Percentiles rank a stretch among this genome's conserved stretches.
phyloP scores from a whole-genome alignment of 2,888 invertebrate genomes.

The Microctonus brassicae region DNA sequence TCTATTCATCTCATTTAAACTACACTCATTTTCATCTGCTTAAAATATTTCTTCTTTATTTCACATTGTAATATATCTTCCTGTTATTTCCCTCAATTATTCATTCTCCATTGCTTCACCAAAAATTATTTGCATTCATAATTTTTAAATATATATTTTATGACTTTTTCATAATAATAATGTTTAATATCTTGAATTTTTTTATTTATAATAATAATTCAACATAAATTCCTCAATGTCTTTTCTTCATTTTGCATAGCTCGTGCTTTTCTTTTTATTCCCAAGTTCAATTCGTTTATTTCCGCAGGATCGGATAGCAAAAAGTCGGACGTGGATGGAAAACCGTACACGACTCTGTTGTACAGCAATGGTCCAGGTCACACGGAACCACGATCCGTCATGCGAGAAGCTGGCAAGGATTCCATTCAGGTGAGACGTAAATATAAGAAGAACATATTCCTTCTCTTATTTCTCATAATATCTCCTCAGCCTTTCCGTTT shows the following conservation, averaged over 20 bases:
- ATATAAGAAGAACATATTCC: slow-evolving; percentile 32
- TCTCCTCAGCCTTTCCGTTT: too few relatives aligned
- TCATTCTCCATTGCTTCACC: too few relatives aligned
- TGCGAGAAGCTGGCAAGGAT: slow-evolving; percentile 68
- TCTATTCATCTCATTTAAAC: background rate
- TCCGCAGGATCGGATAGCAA: slow-evolving; percentile 80
- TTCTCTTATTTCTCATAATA: background rate
- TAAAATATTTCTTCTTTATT: background rate
- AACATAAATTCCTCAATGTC: background rate
- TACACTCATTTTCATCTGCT: background rate
- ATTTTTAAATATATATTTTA: slow-evolving; percentile 2
- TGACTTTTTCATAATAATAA: slow-evolving; percentile 1
- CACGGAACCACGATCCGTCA: slow-evolving; percentile 75
- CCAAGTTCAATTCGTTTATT: slow-evolving; percentile 24
- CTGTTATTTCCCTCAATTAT: too few relatives aligned
- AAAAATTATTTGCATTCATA: background rate
- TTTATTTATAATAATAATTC: slow-evolving; percentile 11
- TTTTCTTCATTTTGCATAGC: background rate
- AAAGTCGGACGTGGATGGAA: slow-evolving; percentile 80
- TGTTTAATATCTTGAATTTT: background rate
- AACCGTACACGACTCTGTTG: slow-evolving; percentile 81
- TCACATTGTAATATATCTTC: too few relatives aligned
- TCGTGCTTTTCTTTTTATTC: background rate
- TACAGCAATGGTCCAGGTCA: slow-evolving; percentile 86
- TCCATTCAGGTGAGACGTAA: slow-evolving; percentile 57